Evolutionary conservation across 2,113 vertebrate genomes (phyloP).

Genomic region (Heloderma charlesbogerti): DNA sequence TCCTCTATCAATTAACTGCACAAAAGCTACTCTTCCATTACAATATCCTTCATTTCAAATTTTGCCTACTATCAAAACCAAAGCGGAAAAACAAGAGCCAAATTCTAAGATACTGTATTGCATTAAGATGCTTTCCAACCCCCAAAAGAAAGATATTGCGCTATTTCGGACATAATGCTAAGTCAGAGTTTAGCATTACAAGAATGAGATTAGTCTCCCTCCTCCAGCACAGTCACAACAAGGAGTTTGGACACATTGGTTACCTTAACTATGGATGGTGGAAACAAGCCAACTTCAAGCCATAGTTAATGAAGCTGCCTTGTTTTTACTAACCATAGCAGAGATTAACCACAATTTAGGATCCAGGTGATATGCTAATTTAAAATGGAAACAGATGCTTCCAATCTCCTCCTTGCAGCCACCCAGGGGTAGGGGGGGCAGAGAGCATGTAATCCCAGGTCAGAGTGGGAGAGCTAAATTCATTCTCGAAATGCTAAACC

Average conservation of each 20-base stretch:
- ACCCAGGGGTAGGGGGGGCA: not conserved
- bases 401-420: not conserved
- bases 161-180: not conserved
- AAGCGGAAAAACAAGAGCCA: not conserved
- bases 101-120: not conserved
- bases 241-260: not conserved
- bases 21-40: not conserved
- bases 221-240: not conserved
- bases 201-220: not conserved
- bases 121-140: not conserved
- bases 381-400: not conserved
- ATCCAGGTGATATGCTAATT: not conserved
- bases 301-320: not conserved
- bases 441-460: not conserved
- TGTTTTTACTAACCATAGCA: not conserved
- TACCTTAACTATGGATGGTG: not conserved
- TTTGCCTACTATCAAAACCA: not conserved
- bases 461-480: not conserved
- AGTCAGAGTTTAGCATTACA: not conserved
- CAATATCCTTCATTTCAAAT: not conserved
- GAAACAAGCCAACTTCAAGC: not conserved
- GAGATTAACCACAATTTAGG: not conserved
- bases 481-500: not conserved
- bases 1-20: constrained; percentile 1
- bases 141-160: not conserved